Conservation (phyloP, 2,888 invertebrate genomes). For the Hypercompe scribonia region DNA sequence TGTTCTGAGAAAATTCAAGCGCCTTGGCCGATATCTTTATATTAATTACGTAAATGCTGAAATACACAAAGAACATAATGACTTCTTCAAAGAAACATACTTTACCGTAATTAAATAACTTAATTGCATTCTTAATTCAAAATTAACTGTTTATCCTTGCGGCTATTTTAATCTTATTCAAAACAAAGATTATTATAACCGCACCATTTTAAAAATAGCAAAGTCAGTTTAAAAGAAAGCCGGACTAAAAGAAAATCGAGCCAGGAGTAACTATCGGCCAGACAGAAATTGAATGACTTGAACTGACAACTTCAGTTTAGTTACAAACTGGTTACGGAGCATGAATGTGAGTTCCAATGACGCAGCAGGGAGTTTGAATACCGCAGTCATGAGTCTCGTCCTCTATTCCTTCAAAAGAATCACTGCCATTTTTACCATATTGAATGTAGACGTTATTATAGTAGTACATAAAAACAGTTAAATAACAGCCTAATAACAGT, state of each 20-base stretch:
- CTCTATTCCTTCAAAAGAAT: neutral
- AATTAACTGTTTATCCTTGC: neutral
- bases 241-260: neutral
- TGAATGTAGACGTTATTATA: neutral
- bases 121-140: neutral
- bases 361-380: neutral
- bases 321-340: neutral
- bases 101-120: neutral
- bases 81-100: neutral
- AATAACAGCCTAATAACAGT: neutral
- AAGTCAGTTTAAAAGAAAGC: neutral
- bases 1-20: neutral
- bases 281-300: neutral
- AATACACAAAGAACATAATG: constrained; percentile 1
- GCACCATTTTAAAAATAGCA: neutral
- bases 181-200: neutral
- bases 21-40: neutral
- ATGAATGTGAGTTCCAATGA: neutral
- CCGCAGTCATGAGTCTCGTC: neutral
- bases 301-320: neutral
- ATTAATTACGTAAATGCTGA: constrained; percentile 2
- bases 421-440: neutral
- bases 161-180: neutral
- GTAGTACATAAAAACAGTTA: neutral
- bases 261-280: neutral